Percentiles rank a stretch among this genome's conserved stretches.
Evolutionary conservation across 2,888 invertebrate species (phyloP).

Genomic region (Pollenia angustigena): DNA sequence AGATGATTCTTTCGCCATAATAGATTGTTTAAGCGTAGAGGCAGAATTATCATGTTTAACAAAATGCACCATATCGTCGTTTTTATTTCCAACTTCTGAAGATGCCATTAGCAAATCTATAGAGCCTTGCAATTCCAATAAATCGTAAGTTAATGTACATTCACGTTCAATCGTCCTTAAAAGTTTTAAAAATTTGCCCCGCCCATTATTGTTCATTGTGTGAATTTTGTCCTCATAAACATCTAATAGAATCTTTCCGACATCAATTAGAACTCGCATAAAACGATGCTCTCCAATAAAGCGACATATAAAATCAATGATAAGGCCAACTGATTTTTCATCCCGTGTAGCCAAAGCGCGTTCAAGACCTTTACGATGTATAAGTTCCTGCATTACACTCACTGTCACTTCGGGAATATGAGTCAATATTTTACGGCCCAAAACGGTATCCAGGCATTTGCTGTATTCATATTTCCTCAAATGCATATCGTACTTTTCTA

Average conservation of each 20-base stretch:
- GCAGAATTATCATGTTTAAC: constrained; percentile 68
- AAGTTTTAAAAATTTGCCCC: constrained; percentile 86
- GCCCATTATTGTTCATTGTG: constrained; percentile 86
- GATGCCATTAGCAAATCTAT: constrained; percentile 88
- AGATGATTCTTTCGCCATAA: constrained; percentile 79
- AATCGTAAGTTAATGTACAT: constrained; percentile 87
- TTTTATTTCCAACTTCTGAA: constrained; percentile 85
- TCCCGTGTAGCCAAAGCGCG: constrained; percentile 90
- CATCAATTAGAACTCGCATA: constrained; percentile 90
- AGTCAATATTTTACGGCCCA: constrained; percentile 86
- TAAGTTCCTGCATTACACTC: constrained; percentile 93
- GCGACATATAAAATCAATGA: constrained; percentile 91
- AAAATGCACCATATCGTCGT: constrained; percentile 73
- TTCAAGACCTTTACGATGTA: constrained; percentile 91
- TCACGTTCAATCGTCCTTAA: constrained; percentile 88
- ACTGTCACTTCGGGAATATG: constrained; percentile 91
- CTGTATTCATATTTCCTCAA: constrained; percentile 92
- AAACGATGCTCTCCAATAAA: constrained; percentile 90
- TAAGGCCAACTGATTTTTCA: constrained; percentile 87
- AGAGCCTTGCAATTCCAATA: constrained; percentile 89
- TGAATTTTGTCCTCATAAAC: constrained; percentile 89
- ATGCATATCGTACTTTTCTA: constrained; percentile 87
- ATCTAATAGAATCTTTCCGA: constrained; percentile 90
- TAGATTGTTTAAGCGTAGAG: constrained; percentile 78
- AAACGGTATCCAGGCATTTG: constrained; percentile 90